Percentiles rank a stretch among this genome's conserved stretches.
Evolutionary conservation across 2,888 invertebrate species (phyloP).

Genomic region (Caenorhabditis virilis): DNA sequence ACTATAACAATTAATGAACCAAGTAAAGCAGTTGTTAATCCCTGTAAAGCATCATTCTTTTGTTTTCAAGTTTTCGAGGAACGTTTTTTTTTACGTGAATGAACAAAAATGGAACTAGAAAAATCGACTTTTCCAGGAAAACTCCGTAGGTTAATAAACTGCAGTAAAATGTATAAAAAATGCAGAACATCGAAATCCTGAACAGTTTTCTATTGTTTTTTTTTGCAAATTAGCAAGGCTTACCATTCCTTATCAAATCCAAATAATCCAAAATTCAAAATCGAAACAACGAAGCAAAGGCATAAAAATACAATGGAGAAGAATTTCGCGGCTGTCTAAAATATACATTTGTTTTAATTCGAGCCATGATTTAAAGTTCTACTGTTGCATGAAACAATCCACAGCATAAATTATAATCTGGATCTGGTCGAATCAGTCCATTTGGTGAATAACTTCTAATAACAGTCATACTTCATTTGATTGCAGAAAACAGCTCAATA

Average conservation of each 20-base stretch:
- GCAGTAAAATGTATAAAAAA: conserved; percentile 33
- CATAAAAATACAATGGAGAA: conserved; percentile 30
- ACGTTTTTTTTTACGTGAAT: conserved; percentile 25
- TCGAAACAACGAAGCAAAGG: conserved; percentile 23
- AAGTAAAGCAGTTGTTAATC: conserved; percentile 12
- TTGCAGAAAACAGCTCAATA: no score
- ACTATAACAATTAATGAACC: conserved; percentile 14
- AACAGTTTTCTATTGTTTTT: neutral
- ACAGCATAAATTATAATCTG: conserved; percentile 35
- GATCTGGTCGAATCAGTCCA: conserved; percentile 32
- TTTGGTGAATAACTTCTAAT: conserved; percentile 36
- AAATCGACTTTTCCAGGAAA: conserved; percentile 30
- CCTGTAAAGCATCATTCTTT: conserved; percentile 14
- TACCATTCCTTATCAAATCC: conserved; percentile 24
- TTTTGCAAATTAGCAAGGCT: neutral
- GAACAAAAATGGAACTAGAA: conserved; percentile 34
- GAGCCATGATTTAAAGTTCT: neutral
- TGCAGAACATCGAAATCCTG: conserved; percentile 31
- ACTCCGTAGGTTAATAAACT: conserved; percentile 24
- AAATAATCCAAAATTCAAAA: conserved; percentile 23
- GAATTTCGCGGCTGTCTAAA: conserved; percentile 38
- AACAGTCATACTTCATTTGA: conserved; percentile 9
- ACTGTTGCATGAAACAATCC: conserved; percentile 36
- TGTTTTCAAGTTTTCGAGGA: neutral
- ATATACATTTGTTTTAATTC: neutral